Base-by-base conservation (phyloP, 2,888 invertebrate genomes). In the Tachina lurida region DNA sequence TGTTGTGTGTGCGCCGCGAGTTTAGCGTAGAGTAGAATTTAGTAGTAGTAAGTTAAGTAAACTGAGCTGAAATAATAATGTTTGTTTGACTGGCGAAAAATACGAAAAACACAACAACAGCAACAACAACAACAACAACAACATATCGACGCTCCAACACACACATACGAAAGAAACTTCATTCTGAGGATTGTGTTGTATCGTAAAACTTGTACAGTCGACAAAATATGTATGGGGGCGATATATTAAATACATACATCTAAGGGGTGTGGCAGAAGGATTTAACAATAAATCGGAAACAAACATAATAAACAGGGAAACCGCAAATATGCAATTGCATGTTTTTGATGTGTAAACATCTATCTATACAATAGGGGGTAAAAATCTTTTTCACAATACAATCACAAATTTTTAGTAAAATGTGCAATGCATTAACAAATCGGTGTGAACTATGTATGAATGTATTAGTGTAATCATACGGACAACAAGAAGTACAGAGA, bases 1-100 rank as follows among this genome's bases (percentile, higher is more conserved):
- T 62, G 84, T 83, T 76, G 76, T 81, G 76, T 78, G 73, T 65
- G 80, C 60, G 47, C 52, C 70, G 75, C 81, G 78, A 73, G 77
- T 73, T 76, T 68, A 81, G 78, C 77, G 81, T 84, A 84, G 79
- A 75, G 86, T 79, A 84, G 77, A 83, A 83, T 77, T 83, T 83
- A 70, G 86, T 76, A 75, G 80, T 75, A 87, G 81, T 74, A 84
- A 87, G 79, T 84, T 84, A 84, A 84, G 79, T 84, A 79, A 84
- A 84, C 77, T 70, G 84, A 84, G 81, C 77, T 73, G 83, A 84
- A 84, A 81, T 84, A 83, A 58, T 65, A 80, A 73, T 79, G 63
- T 79, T 79, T 83, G 63, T 82, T 82, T 77, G 81, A 54, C 77
- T 77, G 81, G 84, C 81, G 73, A 78, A 84, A 87, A 79, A 80